Base-by-base conservation (phyloP, 2,888 invertebrate species). In the Dynastes hyllus region DNA sequence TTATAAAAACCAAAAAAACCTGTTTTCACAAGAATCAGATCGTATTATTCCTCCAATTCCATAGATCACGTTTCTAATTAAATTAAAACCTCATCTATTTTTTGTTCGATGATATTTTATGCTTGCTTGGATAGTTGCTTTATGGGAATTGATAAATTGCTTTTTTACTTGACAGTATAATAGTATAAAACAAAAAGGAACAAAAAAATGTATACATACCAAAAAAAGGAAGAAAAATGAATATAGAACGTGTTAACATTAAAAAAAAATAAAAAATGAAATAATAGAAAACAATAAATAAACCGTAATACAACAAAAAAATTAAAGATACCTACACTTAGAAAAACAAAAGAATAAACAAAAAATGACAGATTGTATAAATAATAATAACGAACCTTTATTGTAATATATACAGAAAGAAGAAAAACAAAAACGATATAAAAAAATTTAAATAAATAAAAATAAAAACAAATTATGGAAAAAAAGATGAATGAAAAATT, bases 111-210 rank as follows among this genome's bases (percentile, higher is more conserved):
- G 9, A 13, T 63, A 80, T 84, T 82, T 83, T 82, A 82, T 81
- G 82, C 76, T 82, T 83, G 83, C 83, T 84, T 83, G 84, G 85
- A 84, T 85, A 81, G 85, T 88, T 88, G 89, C 89, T 89, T 89
- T 84, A 89, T 89, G 88, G 89, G 89, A 89, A 89, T 89, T 89
- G 89, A 89, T 84, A 88, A 53, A 88, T 86, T 86, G 89, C 88
- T 89, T 89, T 89, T 89, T 88, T 89, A 88, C 88, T 87, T 87
- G 86, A 87, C 79, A 83, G 80, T 81, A 85, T 86, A 83, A 83
- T 67, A 45, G 16, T 69, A 69, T 51, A 50, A 58, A 58, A 22
- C 22, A 58, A 58, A 58, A 58, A 13, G 53, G 37, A 37, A 37
- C 6, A 37, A 37, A 11, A 37, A 8, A 45, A 45, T 8, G 45